phyloP scores from a whole-genome alignment of 2,888 invertebrate genomes.

The Amphipyra tragopoginis region DNA sequence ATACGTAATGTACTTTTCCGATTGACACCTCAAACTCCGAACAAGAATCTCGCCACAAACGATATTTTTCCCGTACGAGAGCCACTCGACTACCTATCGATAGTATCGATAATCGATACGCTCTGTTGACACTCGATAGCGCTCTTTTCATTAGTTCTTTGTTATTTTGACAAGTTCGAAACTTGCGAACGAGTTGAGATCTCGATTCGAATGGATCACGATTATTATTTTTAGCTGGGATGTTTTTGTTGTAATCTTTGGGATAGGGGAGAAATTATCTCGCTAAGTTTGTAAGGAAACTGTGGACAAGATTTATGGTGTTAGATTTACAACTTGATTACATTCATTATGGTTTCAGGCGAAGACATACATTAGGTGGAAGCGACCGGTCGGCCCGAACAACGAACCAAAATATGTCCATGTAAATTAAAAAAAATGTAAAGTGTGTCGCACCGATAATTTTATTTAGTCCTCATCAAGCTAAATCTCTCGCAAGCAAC shows the following conservation, averaged over 20 bases:
- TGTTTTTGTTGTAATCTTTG: slow-evolving; percentile 21
- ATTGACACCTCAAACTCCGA: slow-evolving; percentile 48
- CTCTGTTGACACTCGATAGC: slow-evolving; percentile 51
- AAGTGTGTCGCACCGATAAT: too few relatives aligned
- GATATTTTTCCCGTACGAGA: slow-evolving; percentile 50
- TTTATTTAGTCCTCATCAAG: too few relatives aligned
- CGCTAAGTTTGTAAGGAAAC: slow-evolving; percentile 7
- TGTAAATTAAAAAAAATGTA: too few relatives aligned
- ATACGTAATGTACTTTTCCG: slow-evolving; percentile 25
- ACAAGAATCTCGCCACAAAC: slow-evolving; percentile 44
- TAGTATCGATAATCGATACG: slow-evolving; percentile 55
- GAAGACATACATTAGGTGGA: background rate
- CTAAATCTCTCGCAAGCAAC: too few relatives aligned
- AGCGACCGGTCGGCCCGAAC: too few relatives aligned
- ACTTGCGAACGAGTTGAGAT: slow-evolving; percentile 35
- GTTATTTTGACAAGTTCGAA: slow-evolving; percentile 57
- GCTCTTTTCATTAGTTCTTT: slow-evolving; percentile 55
- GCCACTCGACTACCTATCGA: slow-evolving; percentile 29
- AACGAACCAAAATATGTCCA: too few relatives aligned
- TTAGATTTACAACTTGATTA: slow-evolving; percentile 19
- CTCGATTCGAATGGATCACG: slow-evolving; percentile 18
- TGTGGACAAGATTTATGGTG: background rate
- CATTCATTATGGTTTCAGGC: slow-evolving; percentile 11
- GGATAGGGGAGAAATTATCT: slow-evolving; percentile 1
- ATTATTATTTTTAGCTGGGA: slow-evolving; percentile 25